phyloP scores from a whole-genome alignment of 1,140 invertebrate genomes.

The Euura saliciscinereae region DNA sequence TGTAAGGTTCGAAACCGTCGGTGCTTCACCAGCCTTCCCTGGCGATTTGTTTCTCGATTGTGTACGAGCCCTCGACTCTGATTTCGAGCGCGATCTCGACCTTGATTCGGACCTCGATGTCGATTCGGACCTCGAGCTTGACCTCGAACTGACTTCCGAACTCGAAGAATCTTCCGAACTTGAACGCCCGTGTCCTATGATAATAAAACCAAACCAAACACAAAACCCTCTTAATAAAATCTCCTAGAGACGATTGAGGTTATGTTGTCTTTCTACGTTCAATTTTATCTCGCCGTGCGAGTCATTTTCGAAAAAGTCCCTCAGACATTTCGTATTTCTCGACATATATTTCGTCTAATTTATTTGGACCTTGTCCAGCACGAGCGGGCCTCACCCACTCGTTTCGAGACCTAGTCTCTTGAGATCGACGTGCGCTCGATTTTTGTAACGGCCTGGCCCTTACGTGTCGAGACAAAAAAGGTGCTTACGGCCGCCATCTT shows the following conservation, averaged over 20 bases:
- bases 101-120: no score
- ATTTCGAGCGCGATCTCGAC: slow-evolving; percentile 16
- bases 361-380: background rate
- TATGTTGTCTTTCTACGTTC: slow-evolving; percentile 14
- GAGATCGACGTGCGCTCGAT: slow-evolving; percentile 17
- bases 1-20: slow-evolving; percentile 1
- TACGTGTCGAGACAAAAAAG: slow-evolving; percentile 16
- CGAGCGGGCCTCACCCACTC: background rate
- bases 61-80: slow-evolving; percentile 12
- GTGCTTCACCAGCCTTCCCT: slow-evolving; percentile 15
- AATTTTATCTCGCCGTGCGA: slow-evolving; percentile 8
- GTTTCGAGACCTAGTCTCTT: slow-evolving; percentile 16
- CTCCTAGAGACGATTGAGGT: slow-evolving; percentile 21
- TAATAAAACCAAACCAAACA: slow-evolving; percentile 12
- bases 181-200: slow-evolving; percentile 17
- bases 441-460: slow-evolving; percentile 19
- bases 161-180: slow-evolving; percentile 21
- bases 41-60: slow-evolving; percentile 20
- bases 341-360: slow-evolving; percentile 18
- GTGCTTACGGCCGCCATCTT: slow-evolving; percentile 16
- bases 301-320: slow-evolving; percentile 18
- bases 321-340: slow-evolving; percentile 19
- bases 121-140: slow-evolving; percentile 17
- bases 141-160: slow-evolving; percentile 18
- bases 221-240: slow-evolving; percentile 2